Evolutionary conservation across 1,140 invertebrate genomes (phyloP), one percentile per base, ranked within the genome.

Genomic region (Drosophila sproati): DNA sequence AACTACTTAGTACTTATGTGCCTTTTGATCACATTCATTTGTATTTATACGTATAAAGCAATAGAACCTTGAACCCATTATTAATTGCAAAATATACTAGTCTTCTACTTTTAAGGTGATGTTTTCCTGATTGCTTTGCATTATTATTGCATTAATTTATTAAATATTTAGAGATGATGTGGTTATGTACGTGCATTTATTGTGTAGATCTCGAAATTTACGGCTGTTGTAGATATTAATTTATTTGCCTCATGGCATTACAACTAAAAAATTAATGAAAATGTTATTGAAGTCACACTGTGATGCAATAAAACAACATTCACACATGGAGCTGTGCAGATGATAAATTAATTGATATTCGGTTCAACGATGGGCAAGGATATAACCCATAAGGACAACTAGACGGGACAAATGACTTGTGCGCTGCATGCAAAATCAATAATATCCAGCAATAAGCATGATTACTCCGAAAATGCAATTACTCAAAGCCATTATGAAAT

Each of bases 341-440:
- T 45, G 39, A 45, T 45, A 32, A 57, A 57, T 32, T 32, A 45
- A 57, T 57, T 57, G n/a, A 10, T 32, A 32, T 45, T 50, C 39
- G 39, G 3, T 43, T 29, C 48, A 32, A 50, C 4, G 29, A 50
- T n/a, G 3, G 10, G 39, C 39, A 41, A 10, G 47, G 12, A 31
- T 7, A 50, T 3, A 31, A 31, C 8, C 2, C 7, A 7, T 50
- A 50, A 10, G 28, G 28, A 43, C 6, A 31, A 29, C 0, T 28
- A 50, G 48, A 43, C 10, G 39, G 39, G 1, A n/a, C 10, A 43
- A 43, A 43, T 43, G 10, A n/a, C 10, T 2, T n/a, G 39, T 43
- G 10, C 39, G 3, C 39, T n/a, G 39, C 39, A 43, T 43, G 39
- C 39, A 43, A 43, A 43, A 41, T 41, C 8, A n/a, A 43, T 43